Conservation (phyloP, 2,113 vertebrate genomes). For the Hystrix cristata region DNA sequence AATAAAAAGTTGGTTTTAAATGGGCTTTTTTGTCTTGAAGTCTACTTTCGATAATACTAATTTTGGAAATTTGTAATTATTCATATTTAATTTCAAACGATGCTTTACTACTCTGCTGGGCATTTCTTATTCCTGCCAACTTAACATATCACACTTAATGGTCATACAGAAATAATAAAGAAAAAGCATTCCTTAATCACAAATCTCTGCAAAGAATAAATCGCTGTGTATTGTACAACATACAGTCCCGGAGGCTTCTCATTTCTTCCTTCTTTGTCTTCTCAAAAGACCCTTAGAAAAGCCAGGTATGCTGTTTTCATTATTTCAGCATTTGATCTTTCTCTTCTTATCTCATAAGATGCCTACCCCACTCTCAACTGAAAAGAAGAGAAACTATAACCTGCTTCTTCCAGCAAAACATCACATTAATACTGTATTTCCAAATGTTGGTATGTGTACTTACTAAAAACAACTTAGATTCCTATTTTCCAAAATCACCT, state of each 20-base stretch:
- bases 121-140: not conserved
- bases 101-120: not conserved
- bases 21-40: not conserved
- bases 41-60: not conserved
- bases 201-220: not conserved
- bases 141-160: not conserved
- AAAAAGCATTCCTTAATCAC: not conserved
- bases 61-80: not conserved
- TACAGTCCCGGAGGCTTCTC: not conserved
- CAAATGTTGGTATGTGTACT: not conserved
- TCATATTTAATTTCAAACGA: not conserved
- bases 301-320: not conserved
- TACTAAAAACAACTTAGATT: not conserved
- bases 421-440: not conserved
- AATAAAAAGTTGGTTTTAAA: not conserved
- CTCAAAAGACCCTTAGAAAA: not conserved
- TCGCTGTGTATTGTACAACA: not conserved
- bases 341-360: not conserved
- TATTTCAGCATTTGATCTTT: constrained; percentile 23
- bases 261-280: not conserved
- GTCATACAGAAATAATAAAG: not conserved
- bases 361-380: not conserved
- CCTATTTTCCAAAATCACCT: not conserved
- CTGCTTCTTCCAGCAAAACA: not conserved
- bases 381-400: not conserved